These are phyloP conservation scores for Scaptomyza graminum DNA, from an alignment of 1,140 invertebrate species.

Conservation along the genomic window DNA sequence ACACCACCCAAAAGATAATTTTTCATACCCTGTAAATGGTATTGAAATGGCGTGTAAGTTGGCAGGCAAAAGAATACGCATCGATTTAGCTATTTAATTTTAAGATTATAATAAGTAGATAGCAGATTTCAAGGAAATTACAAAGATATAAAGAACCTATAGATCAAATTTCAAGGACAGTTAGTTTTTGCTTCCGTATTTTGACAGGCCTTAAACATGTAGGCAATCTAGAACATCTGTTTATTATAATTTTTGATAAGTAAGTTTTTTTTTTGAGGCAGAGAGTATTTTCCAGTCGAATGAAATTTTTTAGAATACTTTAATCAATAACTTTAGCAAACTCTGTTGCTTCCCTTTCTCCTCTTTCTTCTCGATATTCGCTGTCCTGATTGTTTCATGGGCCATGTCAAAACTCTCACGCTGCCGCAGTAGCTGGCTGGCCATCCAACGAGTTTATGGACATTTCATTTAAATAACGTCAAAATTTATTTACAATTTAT, in stretches of 20 bases:
- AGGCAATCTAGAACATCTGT: not conserved
- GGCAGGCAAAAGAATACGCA: no score
- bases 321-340: conserved; percentile 24
- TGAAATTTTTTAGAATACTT: not conserved
- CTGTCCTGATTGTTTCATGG: conserved; percentile 9
- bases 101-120: no score
- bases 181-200: no score
- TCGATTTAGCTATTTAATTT: no score
- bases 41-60: not conserved
- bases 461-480: conserved; percentile 53
- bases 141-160: no score
- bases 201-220: no score
- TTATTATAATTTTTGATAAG: no score
- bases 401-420: conserved; percentile 64
- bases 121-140: no score
- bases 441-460: conserved; percentile 34
- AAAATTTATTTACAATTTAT: conserved; percentile 79
- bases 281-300: not conserved
- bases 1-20: conserved; percentile 57
- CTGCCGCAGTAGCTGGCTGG: conserved; percentile 20
- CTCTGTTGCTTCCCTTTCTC: not conserved
- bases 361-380: not conserved
- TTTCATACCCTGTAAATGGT: not conserved
- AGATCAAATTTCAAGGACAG: no score
- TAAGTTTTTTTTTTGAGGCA: no score